Evolutionary conservation across 1,140 invertebrate genomes (phyloP).

Genomic region (Drosophila nebulosa): DNA sequence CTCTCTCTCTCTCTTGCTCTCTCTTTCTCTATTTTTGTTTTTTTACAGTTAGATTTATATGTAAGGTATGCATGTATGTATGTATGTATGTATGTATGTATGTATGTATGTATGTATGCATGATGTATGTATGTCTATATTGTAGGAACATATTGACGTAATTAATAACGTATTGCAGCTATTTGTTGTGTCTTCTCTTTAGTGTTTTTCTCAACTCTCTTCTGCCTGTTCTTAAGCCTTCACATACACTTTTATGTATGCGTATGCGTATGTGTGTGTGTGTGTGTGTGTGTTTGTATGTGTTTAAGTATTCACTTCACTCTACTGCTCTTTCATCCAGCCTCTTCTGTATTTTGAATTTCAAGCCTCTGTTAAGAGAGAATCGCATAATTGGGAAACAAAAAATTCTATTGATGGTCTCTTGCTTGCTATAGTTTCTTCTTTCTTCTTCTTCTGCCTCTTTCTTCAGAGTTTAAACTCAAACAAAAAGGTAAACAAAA

Average conservation of each 20-base stretch:
- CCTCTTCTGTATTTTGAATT: neutral
- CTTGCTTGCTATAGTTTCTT: neutral
- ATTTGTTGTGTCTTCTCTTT: constrained; percentile 53
- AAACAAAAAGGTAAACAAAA: constrained; percentile 12
- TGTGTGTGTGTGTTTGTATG: too few species aligned
- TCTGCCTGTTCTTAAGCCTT: neutral
- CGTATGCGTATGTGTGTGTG: too few species aligned
- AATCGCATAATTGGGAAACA: neutral
- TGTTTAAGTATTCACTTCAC: constrained; percentile 5
- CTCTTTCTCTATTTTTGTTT: neutral
- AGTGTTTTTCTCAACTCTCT: constrained; percentile 24
- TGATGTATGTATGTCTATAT: constrained; percentile 75
- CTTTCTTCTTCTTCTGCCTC: neutral
- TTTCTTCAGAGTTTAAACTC: neutral
- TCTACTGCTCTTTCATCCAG: neutral
- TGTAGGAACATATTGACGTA: constrained; percentile 81
- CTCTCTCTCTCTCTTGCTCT: neutral
- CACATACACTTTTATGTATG: constrained; percentile 5
- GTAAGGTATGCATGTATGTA: neutral
- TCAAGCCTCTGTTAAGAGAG: neutral
- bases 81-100: neutral
- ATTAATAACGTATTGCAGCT: constrained; percentile 81
- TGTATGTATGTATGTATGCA: constrained; percentile 27
- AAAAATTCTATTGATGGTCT: neutral
- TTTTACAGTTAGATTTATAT: neutral